Evolutionary conservation across 2,797 vertebrate species (phyloP).

Genomic region (Pelochelys cantorii): DNA sequence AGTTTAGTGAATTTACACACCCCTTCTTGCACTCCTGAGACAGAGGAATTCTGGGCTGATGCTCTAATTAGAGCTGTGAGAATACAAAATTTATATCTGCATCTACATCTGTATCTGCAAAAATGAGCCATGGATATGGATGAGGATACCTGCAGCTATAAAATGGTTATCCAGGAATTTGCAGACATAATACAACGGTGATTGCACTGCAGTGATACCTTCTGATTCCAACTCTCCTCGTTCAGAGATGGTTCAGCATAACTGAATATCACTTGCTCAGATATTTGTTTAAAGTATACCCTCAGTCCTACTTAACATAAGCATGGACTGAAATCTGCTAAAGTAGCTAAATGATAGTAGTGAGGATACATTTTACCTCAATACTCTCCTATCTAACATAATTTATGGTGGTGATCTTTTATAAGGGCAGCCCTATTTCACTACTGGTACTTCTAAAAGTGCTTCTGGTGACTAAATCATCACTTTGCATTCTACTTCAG

Average conservation of each 20-base stretch:
- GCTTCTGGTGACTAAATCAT: fast-evolving
- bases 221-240: background rate
- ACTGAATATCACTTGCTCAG: background rate
- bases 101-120: too few species aligned
- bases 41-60: background rate
- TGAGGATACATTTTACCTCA: background rate
- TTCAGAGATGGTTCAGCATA: background rate
- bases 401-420: background rate
- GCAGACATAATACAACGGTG: fast-evolving
- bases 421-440: background rate
- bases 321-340: background rate
- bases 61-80: background rate
- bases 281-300: background rate
- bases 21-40: fast-evolving
- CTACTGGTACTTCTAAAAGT: background rate
- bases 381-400: background rate
- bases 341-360: background rate
- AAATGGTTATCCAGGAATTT: too few species aligned
- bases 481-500: background rate
- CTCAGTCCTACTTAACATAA: slow-evolving; percentile 7
- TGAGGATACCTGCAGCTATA: too few species aligned
- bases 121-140: too few species aligned
- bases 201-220: fast-evolving
- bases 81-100: too few species aligned
- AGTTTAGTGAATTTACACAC: background rate